Base-by-base conservation (phyloP, 2,797 vertebrate species). In the Tiaroga cobitis region DNA sequence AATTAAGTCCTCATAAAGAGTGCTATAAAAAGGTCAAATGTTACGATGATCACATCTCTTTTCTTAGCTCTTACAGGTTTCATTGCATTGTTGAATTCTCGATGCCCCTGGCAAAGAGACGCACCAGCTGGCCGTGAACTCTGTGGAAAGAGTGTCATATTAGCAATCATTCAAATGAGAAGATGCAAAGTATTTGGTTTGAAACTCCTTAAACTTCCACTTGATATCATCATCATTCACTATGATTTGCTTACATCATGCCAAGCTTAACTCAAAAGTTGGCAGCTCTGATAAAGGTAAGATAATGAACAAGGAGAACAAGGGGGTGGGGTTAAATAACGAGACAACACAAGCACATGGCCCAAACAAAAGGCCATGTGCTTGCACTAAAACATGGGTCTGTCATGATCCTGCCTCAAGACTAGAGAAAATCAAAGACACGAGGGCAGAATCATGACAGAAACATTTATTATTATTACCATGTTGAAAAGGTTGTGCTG, bases 61-160 rank as follows among this genome's bases (percentile, higher is more conserved):
- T 77, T 89, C 89, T 86, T 85, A 88, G 29, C 87, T 85, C 84
- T 16, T 65, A 8, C 19, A 69, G 24, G 19, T 81, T 49, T 91
- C 72, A 8, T n/a, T 79, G 85, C 77, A 80, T 81, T 51, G 81
- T 6, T 79, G 80, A 65, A 0, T 95, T 92, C 86, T 96, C 95
- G 1, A 95, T 94, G 68, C 95, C 95, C 59, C 95, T 87, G 69
- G 95, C 95, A n/a, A 95, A 96, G 51, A 96, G 91, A 87, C 90
- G 93, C 13, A 96, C 94, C 88, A 96, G 84, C 92, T 96, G 95
- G 41, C 95, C 93, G 1, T 95, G 95, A 85, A 95, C 83, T 90
- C 95, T 96, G 75, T 74, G 29, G 87, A 87, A 59, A 79, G 54
- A 65, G 16, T 67, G 21, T 16, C 18, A 80, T 29, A 69, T 70